Evolutionary conservation across 2,113 vertebrate genomes (phyloP), one percentile per base, ranked within the genome.

Genomic region (Sinosuthora webbiana): DNA sequence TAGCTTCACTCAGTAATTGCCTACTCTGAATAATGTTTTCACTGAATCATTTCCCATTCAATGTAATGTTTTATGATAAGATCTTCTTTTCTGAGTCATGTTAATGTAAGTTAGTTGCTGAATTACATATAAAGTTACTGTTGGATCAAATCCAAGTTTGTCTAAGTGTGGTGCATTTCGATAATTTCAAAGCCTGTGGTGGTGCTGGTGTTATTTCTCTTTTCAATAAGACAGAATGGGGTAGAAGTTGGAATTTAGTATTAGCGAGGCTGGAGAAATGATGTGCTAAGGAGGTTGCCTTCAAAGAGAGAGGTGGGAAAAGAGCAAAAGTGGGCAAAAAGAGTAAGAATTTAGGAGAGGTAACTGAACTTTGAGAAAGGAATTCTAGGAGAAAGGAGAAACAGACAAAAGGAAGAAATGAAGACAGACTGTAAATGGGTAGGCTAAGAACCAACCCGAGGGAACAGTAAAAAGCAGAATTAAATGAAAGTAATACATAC

Each of bases 21-120:
- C 96, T 98, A 77, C 96, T 96, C 93, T 96, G 93, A 97, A 98
- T 98, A 98, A 98, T 95, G 96, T 96, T 98, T 98, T 97, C 96
- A 97, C 96, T 97, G 97, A 98, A 97, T 98, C 97, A 97, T 96
- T 97, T 97, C 79, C 97, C 83, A 97, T 97, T 98, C 96, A 98
- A 55, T 91, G 91, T 63, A 93, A 97, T 96, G 94, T 93, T 97
- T 97, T 97, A 96, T 65, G 1, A 0, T 93, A 95, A 6, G 25
- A 89, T 95, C 96, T 96, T 96, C 95, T 96, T 68, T 97, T 97
- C 86, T 98, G 98, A 98, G 83, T 98, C 97, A 97, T 95, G 90
- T 94, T 94, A 96, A 94, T 96, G 55, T 96, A 97, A 96, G 83
- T 96, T 97, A 91, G 94, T 94, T 96, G 75, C 77, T 96, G 87